Conservation (phyloP, 2,797 vertebrate genomes). For the Sebastes minor region DNA sequence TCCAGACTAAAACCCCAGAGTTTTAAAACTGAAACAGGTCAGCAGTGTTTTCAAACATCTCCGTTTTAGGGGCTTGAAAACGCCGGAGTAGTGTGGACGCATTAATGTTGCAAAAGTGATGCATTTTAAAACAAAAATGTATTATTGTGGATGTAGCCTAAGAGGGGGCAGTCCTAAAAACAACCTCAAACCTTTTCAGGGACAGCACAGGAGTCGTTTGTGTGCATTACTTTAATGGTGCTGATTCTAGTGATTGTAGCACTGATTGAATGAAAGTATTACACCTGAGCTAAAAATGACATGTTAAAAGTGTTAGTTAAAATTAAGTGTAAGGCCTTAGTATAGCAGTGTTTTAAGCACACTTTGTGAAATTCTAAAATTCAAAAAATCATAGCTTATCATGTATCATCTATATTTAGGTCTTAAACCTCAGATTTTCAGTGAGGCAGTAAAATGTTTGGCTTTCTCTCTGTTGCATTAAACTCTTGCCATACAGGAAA, state of each 20-base stretch:
- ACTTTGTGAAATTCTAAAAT: background rate
- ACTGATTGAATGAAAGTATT: background rate
- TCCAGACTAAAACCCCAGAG: no score
- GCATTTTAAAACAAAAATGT: no score
- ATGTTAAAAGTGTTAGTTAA: background rate
- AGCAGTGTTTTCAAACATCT: no score
- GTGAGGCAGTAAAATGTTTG: background rate
- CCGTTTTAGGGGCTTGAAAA: no score
- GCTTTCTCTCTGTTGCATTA: background rate
- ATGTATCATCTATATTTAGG: background rate
- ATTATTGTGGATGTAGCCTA: no score
- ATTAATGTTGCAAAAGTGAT: no score
- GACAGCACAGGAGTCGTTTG: no score
- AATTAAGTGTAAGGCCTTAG: background rate
- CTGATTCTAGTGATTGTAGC: background rate
- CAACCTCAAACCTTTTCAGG: no score
- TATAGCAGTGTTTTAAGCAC: background rate
- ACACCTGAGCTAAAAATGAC: background rate
- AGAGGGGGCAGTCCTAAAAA: no score
- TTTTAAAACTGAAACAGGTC: no score
- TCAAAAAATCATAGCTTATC: background rate
- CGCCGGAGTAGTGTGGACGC: accelerated
- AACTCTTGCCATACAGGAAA: background rate
- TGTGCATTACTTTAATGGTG: background rate
- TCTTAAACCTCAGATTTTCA: constrained; percentile 19